phyloP scores from a whole-genome alignment of 2,113 vertebrate species.

The Cyrtonyx montezumae region DNA sequence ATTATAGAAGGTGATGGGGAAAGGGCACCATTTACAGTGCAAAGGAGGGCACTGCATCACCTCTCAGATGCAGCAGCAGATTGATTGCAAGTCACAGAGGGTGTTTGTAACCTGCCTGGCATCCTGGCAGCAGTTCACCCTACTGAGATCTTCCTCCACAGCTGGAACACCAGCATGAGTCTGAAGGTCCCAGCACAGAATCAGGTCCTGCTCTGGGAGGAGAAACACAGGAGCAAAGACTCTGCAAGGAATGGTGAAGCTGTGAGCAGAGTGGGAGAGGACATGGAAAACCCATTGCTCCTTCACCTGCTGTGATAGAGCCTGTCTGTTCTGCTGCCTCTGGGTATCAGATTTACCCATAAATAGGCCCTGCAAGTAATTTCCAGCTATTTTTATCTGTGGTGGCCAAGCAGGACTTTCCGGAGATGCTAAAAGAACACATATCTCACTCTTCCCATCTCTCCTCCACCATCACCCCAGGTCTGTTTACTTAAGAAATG shows the following conservation, averaged over 20 bases:
- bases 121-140: neutral
- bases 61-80: conserved; percentile 22
- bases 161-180: neutral
- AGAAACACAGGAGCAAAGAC: neutral
- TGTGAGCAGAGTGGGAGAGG: neutral
- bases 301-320: neutral
- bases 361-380: neutral
- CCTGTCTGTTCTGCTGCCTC: neutral
- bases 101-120: conserved; percentile 59
- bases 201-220: neutral
- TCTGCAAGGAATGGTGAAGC: neutral
- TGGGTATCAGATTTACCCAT: neutral
- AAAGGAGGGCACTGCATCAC: conserved; percentile 60
- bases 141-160: neutral
- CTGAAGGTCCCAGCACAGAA: neutral
- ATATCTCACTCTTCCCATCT: neutral
- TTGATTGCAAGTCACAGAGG: conserved; percentile 54
- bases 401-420: neutral
- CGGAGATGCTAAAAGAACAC: neutral
- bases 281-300: neutral
- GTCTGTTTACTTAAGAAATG: neutral
- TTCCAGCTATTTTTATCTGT: neutral
- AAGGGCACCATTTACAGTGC: conserved; percentile 66
- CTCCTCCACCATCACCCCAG: neutral
- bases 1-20: neutral